phyloP scores from a whole-genome alignment of 1,140 invertebrate species.

The Zaprionus ornatus region DNA sequence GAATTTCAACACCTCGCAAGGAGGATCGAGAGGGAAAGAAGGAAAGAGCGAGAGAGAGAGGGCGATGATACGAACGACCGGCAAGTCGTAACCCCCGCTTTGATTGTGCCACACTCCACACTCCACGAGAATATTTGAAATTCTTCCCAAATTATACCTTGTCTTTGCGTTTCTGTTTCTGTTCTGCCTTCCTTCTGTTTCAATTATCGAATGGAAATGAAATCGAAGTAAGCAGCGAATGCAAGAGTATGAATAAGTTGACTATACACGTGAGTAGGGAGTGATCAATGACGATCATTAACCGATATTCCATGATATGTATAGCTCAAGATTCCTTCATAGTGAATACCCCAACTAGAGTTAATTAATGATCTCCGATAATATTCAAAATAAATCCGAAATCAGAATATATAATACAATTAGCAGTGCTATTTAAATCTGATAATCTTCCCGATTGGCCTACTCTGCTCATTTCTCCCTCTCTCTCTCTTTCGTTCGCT shows the following conservation, averaged over 20 bases:
- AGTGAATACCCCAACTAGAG: too few relatives aligned
- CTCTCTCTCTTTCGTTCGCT: not conserved
- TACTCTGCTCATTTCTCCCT: not conserved
- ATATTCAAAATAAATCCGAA: not conserved
- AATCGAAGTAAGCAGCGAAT: not conserved
- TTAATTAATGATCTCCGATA: too few relatives aligned
- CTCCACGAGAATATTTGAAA: conserved; percentile 15
- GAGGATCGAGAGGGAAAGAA: not conserved
- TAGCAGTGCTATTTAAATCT: not conserved
- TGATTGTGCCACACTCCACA: conserved; percentile 6
- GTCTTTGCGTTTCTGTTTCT: not conserved
- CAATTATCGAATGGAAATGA: not conserved
- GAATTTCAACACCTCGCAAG: conserved; percentile 26
- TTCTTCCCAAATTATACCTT: conserved; percentile 12
- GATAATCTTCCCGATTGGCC: not conserved
- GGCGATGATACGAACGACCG: not conserved
- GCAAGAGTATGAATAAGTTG: too few relatives aligned
- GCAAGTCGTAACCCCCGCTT: conserved; percentile 31
- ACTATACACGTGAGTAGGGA: too few relatives aligned
- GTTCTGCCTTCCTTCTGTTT: not conserved
- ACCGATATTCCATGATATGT: too few relatives aligned
- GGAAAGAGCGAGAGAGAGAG: not conserved
- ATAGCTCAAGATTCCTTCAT: too few relatives aligned
- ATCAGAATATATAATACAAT: not conserved
- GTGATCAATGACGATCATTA: too few relatives aligned